phyloP scores from a whole-genome alignment of 2,797 vertebrate species.

The Chiloscyllium punctatum region DNA sequence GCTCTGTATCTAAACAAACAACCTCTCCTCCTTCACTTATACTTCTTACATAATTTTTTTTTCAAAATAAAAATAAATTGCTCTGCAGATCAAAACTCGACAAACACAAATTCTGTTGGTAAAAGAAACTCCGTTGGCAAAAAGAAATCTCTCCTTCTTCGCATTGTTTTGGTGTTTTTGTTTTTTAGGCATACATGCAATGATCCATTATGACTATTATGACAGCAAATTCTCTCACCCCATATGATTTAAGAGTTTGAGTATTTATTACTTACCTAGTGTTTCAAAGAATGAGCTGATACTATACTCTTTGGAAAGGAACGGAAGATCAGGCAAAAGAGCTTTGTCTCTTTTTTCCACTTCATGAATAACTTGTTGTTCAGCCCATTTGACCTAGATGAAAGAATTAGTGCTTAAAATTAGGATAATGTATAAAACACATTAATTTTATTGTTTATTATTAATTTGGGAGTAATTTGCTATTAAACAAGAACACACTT shows the following conservation, averaged over 20 bases:
- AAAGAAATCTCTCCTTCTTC: too few species aligned
- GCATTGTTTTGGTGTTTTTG: too few species aligned
- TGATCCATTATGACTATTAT: neutral
- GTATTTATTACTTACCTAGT: neutral
- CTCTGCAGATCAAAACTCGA: too few species aligned
- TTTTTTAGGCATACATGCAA: too few species aligned
- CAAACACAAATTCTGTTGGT: too few species aligned
- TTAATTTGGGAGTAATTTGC: neutral
- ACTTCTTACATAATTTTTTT: too few species aligned
- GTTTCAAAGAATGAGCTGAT: neutral
- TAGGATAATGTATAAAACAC: neutral
- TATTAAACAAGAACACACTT: neutral
- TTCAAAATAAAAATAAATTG: too few species aligned
- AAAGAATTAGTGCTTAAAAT: neutral
- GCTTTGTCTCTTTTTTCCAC: constrained; percentile 31
- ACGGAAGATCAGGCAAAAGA: constrained; percentile 14
- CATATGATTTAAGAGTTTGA: neutral
- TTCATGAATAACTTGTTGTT: constrained; percentile 38
- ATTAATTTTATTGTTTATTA: neutral
- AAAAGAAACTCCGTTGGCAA: too few species aligned
- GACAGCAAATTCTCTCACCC: neutral
- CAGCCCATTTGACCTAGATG: constrained; percentile 38
- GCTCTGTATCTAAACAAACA: too few species aligned
- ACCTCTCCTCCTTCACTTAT: too few species aligned
- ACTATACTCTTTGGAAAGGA: neutral